A percentile compares a stretch with the other conserved stretches of the same genome.
Conservation (phyloP, 2,797 vertebrate species). For the Lycodopsis pacificus region DNA sequence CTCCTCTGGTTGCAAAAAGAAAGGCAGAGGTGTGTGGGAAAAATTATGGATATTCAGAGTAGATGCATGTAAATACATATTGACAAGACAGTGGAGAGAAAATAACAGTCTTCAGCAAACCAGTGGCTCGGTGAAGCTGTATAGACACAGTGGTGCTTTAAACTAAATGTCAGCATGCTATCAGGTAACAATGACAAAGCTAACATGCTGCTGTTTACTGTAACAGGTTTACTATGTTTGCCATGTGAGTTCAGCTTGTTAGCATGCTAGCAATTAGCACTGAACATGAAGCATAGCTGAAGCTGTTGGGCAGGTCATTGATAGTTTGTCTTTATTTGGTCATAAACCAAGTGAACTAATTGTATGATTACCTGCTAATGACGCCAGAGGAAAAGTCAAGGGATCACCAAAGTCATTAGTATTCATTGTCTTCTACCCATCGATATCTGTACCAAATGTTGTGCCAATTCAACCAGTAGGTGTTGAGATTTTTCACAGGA, state of each 20-base stretch:
- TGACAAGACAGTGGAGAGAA: neutral
- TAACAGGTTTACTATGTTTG: neutral
- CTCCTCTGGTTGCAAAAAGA: neutral
- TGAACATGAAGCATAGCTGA: neutral
- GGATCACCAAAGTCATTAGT: neutral
- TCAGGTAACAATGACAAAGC: neutral
- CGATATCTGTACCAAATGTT: neutral
- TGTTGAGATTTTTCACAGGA: neutral
- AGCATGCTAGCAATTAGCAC: neutral
- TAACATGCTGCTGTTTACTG: neutral
- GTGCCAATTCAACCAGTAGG: neutral
- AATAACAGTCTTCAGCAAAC: neutral
- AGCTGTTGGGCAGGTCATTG: neutral
- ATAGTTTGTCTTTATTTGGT: neutral
- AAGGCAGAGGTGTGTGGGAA: too few relatives aligned
- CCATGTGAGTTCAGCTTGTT: neutral
- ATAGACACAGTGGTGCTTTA: neutral
- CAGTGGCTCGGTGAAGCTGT: neutral
- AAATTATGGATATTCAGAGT: neutral
- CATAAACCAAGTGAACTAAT: neutral
- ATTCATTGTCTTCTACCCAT: neutral
- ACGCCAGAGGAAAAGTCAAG: neutral
- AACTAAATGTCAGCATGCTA: neutral
- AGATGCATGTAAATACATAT: neutral
- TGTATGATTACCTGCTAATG: neutral